Evolutionary conservation across 2,113 vertebrate genomes (phyloP), one percentile per base, ranked within the genome.

Genomic region (Bufo bufo): DNA sequence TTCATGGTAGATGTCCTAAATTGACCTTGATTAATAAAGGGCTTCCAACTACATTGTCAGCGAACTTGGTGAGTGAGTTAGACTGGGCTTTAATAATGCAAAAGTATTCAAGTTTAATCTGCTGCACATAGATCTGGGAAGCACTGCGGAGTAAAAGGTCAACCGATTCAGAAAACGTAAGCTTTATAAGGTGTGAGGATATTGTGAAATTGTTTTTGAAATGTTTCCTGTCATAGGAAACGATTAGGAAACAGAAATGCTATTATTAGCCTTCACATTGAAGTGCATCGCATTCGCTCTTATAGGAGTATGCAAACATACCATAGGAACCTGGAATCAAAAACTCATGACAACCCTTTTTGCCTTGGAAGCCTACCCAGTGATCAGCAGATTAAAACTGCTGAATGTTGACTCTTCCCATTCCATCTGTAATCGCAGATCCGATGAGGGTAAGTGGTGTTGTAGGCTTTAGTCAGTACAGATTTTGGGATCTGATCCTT

Each of bases 21-120:
- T 72, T 84, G 81, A 83, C 87, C 87, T 77, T 84, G 87, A 88
- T 82, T 87, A 87, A 80, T 71, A 80, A 86, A 87, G 77, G 63
- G 85, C 50, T 80, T 56, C 77, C 77, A 80, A 80, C 17, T 56
- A 79, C 23, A 85, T 77, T 58, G 85, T 71, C 77, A 80, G 63
- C 61, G 59, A 71, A 79, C 23, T 71, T 81, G 77, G 80, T 80
- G 71, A 80, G 49, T 58, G 50, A 87, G 77, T 87, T 80, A 71
- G 85, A 54, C 59, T 43, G 20, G 14, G 20, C 75, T 65, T 86
- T 79, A 79, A 86, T 86, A 86, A 86, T 86, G 75, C 74, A 86
- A 50, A 47, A 86, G 47, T n/a, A 16, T 14, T 85, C 45, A 84
- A 49, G 3, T 54, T 20, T 33, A 71, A 84, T 84, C 54, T 84